Evolutionary conservation across 2,113 vertebrate species (phyloP).

Genomic region (Rhynchomys soricoides): DNA sequence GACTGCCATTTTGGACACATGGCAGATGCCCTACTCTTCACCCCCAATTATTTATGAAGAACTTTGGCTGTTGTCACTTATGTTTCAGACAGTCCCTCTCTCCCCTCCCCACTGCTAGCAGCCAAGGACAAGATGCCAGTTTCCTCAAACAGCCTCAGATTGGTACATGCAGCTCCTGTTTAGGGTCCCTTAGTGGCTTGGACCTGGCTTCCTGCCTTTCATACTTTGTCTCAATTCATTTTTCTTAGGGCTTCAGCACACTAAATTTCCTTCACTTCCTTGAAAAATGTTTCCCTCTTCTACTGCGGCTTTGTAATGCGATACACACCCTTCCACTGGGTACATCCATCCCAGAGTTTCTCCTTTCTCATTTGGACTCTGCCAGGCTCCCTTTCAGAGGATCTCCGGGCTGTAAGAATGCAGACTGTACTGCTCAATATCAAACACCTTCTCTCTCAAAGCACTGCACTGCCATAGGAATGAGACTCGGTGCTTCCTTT

Average conservation of each 20-base stretch:
- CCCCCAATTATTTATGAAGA: neutral
- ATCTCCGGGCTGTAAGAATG: neutral
- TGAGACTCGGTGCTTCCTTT: neutral
- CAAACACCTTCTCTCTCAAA: neutral
- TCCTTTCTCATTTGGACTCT: neutral
- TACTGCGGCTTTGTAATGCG: neutral
- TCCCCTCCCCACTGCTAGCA: no score
- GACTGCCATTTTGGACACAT: neutral
- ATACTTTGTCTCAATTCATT: neutral
- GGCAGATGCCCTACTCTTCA: neutral
- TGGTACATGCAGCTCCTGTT: fast-evolving
- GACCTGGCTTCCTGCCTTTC: neutral
- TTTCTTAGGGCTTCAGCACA: neutral
- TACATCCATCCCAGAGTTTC: neutral
- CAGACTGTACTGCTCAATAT: neutral
- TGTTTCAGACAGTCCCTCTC: neutral
- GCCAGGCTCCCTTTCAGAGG: neutral
- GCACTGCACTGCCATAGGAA: neutral
- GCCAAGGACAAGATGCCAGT: neutral
- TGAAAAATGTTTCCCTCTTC: neutral
- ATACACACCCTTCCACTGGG: neutral
- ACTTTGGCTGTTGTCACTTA: neutral
- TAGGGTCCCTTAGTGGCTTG: neutral
- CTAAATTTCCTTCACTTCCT: neutral
- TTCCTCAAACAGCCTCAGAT: neutral